Base-by-base conservation (phyloP, 2,888 invertebrate genomes). In the Sphinx pinastri region DNA sequence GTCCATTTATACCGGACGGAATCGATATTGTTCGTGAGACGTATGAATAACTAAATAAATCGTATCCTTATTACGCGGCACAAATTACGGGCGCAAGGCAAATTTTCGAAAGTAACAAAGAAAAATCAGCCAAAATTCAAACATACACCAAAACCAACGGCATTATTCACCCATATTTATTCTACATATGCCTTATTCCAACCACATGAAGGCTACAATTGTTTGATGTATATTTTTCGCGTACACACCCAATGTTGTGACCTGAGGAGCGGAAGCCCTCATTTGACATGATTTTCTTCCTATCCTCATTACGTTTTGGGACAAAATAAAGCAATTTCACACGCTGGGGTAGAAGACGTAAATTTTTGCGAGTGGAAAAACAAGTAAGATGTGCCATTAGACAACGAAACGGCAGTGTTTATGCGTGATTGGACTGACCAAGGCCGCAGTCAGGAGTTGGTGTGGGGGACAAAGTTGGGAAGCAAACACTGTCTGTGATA, bases 291-390 rank as follows among this genome's bases (percentile, higher is more conserved):
- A 84, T 84, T 86, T 84, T 82, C 81, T 81, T 79, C 75, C 74
- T 77, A 77, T 79, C 79, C 81, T 85, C 84, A 84, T 84, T 84
- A 85, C 73, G 77, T 76, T 72, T 68, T 71, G 77, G 77, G 76
- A 81, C 77, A 80, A 82, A 84, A 84, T 86, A 84, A 83, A 83
- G 82, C 79, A 81, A 84, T 85, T 84, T 83, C 76, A 79, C 77
- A 81, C 76, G 74, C 74, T 74, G 77, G 45, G 63, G 69, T 51
- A 72, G 72, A 67, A 63, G 63, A 63, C 13, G 63, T 63, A 47
- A 49, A 63, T 19, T 63, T 63, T 63, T 38, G 14, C 31, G 31
- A 47, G 63, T 19, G 47, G 58, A 52, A 59, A 59, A 67, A 55
- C 25, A 31, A 58, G 59, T 31, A 38, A 45, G 10, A 31, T 58